Evolutionary conservation across 2,797 vertebrate genomes (phyloP), one percentile per base, ranked within the genome.

Genomic region (Synaphobranchus kaupii): DNA sequence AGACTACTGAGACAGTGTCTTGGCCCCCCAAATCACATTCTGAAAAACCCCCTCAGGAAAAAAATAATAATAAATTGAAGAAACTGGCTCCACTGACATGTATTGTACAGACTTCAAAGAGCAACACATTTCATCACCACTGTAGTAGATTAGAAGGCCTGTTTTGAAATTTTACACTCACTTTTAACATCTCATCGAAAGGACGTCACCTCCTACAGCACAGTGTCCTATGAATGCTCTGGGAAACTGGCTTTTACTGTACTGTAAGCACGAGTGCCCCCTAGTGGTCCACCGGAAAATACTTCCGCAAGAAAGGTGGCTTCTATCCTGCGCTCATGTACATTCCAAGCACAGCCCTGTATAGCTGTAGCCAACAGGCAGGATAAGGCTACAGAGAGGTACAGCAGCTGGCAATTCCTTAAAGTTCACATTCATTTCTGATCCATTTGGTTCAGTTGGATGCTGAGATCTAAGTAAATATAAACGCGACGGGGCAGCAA

Each of bases 1-100:
- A 82, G 84, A 86, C 86, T 80, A 15, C 22, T 48, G 22, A 34
- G 47, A 47, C n/a, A n/a, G n/a, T n/a, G n/a, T n/a, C n/a, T n/a
- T n/a, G n/a, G n/a, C 44, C 47, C 50, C 47, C 50, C 17, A n/a
- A 20, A 48, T 6, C 20, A 66, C 25, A 5, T 22, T 8, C 0
- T 0, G 22, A 81, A 39, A 81, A 15, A 10, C 2, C 4, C 60
- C 60, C 22, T 20, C 58, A 60, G 17, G 25, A 0, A 63, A n/a
- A 6, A 82, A 82, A 5, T 83, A 39, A n/a, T n/a, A 39, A 39
- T 39, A 39, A 39, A 39, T 22, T 13, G 8, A 52, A n/a, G n/a
- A 54, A 25, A 12, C 39, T 56, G 54, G 54, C 12, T 3, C 15
- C 50, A 52, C 54, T 15, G 54, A 56, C 12, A 56, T 56, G 54